Evolutionary conservation across 2,797 vertebrate species (phyloP).

Genomic region (Sebastes ruberrimus): DNA sequence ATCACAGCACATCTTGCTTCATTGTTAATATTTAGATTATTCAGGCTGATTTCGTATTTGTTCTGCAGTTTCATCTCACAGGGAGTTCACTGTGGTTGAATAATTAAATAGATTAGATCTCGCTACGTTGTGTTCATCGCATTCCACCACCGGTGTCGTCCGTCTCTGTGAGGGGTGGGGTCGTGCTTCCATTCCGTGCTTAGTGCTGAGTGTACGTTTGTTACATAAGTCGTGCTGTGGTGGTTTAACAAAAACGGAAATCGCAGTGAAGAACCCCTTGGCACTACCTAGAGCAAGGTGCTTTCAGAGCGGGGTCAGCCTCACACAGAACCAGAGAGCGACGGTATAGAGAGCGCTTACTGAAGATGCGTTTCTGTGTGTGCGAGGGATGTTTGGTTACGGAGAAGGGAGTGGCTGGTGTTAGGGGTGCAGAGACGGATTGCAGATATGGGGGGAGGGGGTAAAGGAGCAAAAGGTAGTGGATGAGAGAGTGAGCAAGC

Average conservation of each 20-base stretch:
- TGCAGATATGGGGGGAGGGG: slow-evolving; percentile 65
- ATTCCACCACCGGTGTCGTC: slow-evolving; percentile 32
- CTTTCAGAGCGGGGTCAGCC: neutral
- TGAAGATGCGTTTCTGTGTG: neutral
- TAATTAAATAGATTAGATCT: slow-evolving; percentile 59
- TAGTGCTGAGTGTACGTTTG: slow-evolving; percentile 1
- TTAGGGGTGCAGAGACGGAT: slow-evolving; percentile 58
- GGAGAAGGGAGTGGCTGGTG: slow-evolving; percentile 69
- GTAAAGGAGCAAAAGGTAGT: slow-evolving; percentile 40
- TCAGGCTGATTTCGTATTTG: neutral
- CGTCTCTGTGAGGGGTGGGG: slow-evolving; percentile 46
- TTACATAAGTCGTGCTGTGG: slow-evolving; percentile 54
- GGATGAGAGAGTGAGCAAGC: slow-evolving; percentile 23
- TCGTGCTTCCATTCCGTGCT: slow-evolving; percentile 19
- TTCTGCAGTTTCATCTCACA: slow-evolving; percentile 10
- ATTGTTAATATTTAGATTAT: slow-evolving; percentile 15
- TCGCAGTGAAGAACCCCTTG: slow-evolving; percentile 1
- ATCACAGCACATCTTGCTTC: slow-evolving; percentile 9
- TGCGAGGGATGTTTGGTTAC: slow-evolving; percentile 36
- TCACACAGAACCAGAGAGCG: neutral
- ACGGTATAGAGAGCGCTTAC: neutral
- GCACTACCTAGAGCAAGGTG: neutral
- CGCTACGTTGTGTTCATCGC: slow-evolving; percentile 22
- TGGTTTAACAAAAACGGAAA: neutral
- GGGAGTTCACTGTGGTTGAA: slow-evolving; percentile 44